Evolutionary conservation across 2,888 invertebrate species (phyloP), one percentile per base, ranked within the genome.

Genomic region (Argyresthia goedartella): DNA sequence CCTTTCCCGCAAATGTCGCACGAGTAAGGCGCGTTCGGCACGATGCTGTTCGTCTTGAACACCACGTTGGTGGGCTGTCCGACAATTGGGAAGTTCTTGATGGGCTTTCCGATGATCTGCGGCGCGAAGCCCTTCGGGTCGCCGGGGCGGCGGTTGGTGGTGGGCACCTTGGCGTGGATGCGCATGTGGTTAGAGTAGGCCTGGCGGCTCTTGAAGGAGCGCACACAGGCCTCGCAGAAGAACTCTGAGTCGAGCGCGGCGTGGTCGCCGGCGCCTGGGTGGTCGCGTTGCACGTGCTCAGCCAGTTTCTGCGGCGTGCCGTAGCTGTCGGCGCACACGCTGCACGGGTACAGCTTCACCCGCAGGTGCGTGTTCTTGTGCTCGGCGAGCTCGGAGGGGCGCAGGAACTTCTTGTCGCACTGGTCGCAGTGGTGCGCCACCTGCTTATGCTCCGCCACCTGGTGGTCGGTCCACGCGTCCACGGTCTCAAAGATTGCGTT

Each of bases 1-100:
- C 87, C 87, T 65, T 90, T 89, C n/a, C 91, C 90, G 58, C 92
- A 92, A 47, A 89, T 80, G 55, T 91, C 89, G 65, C 91, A 92
- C 43, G 86, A 87, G 59, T 88, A 89, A 47, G 77, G 87, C 52
- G 87, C 87, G 52, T 85, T 84, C 54, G 85, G 82, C 59, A 87
- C 82, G 58, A 78, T 79, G 54, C 73, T 67, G 58, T 71, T 76
- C 47, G 81, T 73, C 62, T 82, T 82, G 56, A 76, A 82, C 13
- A 75, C 65, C 39, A 79, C 67, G 57, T 76, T 71, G 34, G 71
- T 71, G 8, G 75, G 73, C 61, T 79, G 78, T 36, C 75, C 69
- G 56, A 77, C 64, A n/a, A n/a, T n/a, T n/a, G n/a, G n/a, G n/a
- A n/a, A n/a, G n/a, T n/a, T n/a, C n/a, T n/a, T n/a, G n/a, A n/a